Conservation (phyloP, 2,888 invertebrate genomes). For the Xanthorhoe spadicearia region DNA sequence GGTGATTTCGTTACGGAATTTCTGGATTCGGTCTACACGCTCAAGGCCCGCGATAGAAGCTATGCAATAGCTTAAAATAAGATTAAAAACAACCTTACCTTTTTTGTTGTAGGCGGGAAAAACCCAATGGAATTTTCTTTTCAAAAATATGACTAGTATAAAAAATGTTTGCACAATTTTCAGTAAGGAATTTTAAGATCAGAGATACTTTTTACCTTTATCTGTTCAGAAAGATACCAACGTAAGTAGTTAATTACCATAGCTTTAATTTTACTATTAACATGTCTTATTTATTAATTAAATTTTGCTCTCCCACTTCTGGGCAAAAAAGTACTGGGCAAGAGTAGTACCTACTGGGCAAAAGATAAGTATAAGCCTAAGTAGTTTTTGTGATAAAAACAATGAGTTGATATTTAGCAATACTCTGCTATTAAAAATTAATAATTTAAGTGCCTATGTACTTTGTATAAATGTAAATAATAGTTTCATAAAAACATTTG, state of each 20-base stretch:
- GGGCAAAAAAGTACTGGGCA: neutral
- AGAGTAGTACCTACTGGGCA: neutral
- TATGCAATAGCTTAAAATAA: too few relatives aligned
- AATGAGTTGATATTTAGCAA: slow-evolving; percentile 44
- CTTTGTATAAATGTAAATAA: slow-evolving; percentile 55
- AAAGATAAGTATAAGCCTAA: slow-evolving; percentile 16
- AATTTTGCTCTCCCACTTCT: neutral
- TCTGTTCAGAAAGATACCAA: neutral
- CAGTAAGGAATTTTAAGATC: too few relatives aligned
- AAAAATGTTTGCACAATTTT: too few relatives aligned
- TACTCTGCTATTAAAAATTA: slow-evolving; percentile 50
- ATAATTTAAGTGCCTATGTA: slow-evolving; percentile 60
- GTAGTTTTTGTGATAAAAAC: slow-evolving; percentile 40
- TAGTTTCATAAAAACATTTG: slow-evolving; percentile 39
- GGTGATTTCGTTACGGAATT: too few relatives aligned
- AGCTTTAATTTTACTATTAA: neutral
- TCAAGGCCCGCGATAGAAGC: too few relatives aligned
- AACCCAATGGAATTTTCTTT: too few relatives aligned
- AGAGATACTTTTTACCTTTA: too few relatives aligned
- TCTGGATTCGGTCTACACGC: too few relatives aligned
- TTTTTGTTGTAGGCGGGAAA: too few relatives aligned
- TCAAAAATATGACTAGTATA: too few relatives aligned
- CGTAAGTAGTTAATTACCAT: neutral
- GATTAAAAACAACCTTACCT: too few relatives aligned
- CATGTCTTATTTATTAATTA: neutral